Conservation (phyloP, 2,113 vertebrate species). For the Sterna hirundo region DNA sequence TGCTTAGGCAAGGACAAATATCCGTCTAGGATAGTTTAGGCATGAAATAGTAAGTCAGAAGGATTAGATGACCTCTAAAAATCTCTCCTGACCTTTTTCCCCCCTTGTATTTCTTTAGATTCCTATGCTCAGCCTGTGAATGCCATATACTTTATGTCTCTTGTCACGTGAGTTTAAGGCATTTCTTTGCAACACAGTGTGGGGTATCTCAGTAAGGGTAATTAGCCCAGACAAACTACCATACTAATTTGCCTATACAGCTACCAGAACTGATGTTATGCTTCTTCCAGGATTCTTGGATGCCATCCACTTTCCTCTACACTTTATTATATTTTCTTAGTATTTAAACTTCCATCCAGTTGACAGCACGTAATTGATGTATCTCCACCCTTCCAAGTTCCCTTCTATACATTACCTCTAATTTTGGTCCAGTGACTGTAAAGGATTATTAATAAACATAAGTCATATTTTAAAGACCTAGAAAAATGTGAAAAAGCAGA, state of each 20-base stretch:
- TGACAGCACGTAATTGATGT: neutral
- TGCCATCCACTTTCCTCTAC: neutral
- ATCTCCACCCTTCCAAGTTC: neutral
- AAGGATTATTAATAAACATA: neutral
- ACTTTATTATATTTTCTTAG: neutral
- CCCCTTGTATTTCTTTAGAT: neutral
- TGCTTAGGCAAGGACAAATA: neutral
- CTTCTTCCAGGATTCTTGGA: neutral
- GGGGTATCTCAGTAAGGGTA: neutral
- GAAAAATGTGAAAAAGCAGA: neutral
- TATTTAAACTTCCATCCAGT: neutral
- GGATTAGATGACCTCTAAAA: neutral
- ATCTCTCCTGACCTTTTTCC: neutral
- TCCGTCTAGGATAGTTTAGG: neutral
- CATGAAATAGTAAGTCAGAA: neutral
- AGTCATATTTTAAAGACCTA: neutral
- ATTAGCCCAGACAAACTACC: constrained; percentile 24
- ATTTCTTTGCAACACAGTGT: neutral
- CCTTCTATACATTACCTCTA: neutral
- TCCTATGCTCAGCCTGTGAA: neutral
- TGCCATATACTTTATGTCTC: neutral
- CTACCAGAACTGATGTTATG: constrained; percentile 2
- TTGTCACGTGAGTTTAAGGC: neutral
- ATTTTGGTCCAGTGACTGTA: neutral
- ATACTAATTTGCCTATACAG: neutral